Evolutionary conservation across 2,888 invertebrate species (phyloP).

Genomic region (Apotomis betuletana): DNA sequence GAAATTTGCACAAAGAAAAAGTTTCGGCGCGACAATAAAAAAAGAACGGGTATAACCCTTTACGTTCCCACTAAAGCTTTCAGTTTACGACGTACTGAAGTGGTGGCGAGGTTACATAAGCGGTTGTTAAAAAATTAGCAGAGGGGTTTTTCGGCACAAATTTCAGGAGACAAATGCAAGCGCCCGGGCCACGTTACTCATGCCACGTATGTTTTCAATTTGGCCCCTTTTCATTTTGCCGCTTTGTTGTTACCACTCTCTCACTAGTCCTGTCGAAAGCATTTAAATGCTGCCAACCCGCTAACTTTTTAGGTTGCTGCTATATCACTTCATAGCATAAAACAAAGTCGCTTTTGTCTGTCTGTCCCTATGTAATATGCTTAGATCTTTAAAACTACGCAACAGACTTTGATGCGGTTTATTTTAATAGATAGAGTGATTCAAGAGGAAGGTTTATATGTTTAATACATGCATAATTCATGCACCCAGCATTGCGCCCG

Average conservation of each 20-base stretch:
- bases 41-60: constrained; percentile 7
- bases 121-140: constrained; percentile 20
- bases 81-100: constrained; percentile 20
- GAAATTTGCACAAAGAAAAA: constrained; percentile 12
- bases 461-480: no score
- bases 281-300: neutral
- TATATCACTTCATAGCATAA: no score
- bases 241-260: neutral
- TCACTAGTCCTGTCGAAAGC: neutral
- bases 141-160: neutral
- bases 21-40: constrained; percentile 17
- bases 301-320: neutral
- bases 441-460: no score
- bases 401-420: no score
- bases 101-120: constrained; percentile 9
- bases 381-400: no score
- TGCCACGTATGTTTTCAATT: neutral
- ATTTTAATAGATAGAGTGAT: no score
- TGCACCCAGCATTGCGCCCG: no score
- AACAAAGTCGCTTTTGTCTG: no score
- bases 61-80: constrained; percentile 14
- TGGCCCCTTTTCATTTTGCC: neutral
- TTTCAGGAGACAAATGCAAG: neutral
- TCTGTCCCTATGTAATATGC: no score
- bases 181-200: neutral